These are phyloP conservation scores for Tinamus major DNA, from an alignment of 2,797 vertebrate species.

Conservation along the genomic window DNA sequence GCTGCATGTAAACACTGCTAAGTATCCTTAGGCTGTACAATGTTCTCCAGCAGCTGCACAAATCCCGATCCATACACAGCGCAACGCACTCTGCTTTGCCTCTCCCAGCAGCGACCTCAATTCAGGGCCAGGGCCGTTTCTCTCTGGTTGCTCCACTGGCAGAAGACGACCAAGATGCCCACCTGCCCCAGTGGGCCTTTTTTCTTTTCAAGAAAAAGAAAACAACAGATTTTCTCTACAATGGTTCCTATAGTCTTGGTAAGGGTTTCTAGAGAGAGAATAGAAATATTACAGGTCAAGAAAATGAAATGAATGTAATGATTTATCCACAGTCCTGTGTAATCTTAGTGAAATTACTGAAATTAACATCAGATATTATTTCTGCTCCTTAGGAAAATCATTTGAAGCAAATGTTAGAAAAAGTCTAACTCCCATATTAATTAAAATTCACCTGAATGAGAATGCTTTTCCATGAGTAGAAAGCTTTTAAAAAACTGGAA, in stretches of 20 bases:
- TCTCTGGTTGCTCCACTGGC: not conserved
- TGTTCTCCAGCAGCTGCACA: not conserved
- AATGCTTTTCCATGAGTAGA: not conserved
- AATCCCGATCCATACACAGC: not conserved
- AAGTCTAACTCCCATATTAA: not conserved
- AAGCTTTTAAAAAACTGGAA: not conserved
- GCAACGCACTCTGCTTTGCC: fast-evolving
- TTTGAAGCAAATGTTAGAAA: conserved; percentile 10
- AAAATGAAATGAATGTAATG: not conserved
- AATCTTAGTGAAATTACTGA: not conserved
- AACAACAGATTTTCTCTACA: not conserved
- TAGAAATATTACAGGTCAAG: conserved; percentile 24
- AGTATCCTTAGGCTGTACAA: not conserved
- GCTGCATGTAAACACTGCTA: not conserved
- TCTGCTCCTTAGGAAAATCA: not conserved
- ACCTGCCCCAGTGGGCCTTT: too few species aligned
- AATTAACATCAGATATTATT: conserved; percentile 28
- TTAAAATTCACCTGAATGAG: not conserved
- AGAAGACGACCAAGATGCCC: not conserved
- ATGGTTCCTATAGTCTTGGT: not conserved
- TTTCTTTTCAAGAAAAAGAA: not conserved
- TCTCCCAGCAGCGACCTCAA: fast-evolving
- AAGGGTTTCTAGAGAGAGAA: not conserved
- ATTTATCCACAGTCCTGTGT: conserved; percentile 14
- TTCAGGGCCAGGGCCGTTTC: not conserved